Evolutionary conservation across 2,797 vertebrate species (phyloP).

Genomic region (Sciurus carolinensis): DNA sequence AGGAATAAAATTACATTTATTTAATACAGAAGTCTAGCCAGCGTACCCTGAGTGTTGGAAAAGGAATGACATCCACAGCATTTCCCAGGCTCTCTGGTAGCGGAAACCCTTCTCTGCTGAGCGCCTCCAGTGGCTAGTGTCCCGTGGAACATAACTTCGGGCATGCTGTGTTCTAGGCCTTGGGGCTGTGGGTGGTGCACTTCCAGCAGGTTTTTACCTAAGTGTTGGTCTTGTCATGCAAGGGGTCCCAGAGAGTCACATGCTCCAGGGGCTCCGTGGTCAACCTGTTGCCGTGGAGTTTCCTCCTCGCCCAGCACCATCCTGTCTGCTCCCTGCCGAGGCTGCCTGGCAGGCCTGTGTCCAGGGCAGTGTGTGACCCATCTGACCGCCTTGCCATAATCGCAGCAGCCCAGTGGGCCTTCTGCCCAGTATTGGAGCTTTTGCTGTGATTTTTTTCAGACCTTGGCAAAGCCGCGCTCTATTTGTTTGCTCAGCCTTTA

Average conservation of each 20-base stretch:
- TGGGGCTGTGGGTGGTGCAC: fast-evolving
- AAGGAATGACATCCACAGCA: fast-evolving
- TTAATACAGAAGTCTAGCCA: background rate
- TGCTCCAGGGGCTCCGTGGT: fast-evolving
- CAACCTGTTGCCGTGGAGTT: background rate
- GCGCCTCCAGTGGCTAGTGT: too few relatives aligned
- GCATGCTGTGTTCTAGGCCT: background rate
- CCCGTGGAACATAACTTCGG: fast-evolving
- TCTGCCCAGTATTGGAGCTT: fast-evolving
- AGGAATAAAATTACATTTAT: background rate
- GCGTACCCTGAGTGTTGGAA: background rate
- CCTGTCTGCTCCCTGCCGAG: fast-evolving
- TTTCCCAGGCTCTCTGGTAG: background rate
- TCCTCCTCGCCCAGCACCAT: background rate
- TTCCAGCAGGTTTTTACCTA: background rate
- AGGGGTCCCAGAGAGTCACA: background rate
- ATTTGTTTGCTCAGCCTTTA: background rate
- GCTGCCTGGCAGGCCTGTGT: background rate
- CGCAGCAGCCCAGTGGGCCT: fast-evolving
- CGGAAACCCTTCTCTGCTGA: background rate
- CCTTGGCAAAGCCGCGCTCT: background rate
- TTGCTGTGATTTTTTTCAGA: background rate
- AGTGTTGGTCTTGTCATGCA: fast-evolving
- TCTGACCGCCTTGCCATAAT: fast-evolving
- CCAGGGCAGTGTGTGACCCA: background rate